Base-by-base conservation (phyloP, 2,888 invertebrate species). In the Drosophila greeni region DNA sequence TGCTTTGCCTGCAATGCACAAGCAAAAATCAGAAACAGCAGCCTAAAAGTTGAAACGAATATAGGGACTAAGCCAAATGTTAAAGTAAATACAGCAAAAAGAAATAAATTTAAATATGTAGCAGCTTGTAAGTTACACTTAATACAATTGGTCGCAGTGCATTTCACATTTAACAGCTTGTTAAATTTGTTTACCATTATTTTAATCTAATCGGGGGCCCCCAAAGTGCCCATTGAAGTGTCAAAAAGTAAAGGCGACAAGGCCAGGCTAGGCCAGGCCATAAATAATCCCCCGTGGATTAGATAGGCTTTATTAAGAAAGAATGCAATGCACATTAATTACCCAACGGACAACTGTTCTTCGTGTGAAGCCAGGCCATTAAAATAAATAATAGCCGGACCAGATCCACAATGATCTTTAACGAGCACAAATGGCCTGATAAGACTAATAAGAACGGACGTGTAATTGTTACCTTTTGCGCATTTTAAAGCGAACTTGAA, bases 151-250 rank as follows among this genome's bases (percentile, higher is more conserved):
- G n/a, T n/a, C 5, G 14, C 16, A 18, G 31, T 31, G 43, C 31
- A 33, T 24, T 6, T 16, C 31, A 9, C 31, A 42, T 11, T 34
- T 4, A 45, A 18, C 24, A 33, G 47, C 20, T 26, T 37, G 33
- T 5, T 39, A 8, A 34, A 29, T 56, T 37, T 51, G 49, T 45
- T 54, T 66, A 45, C 37, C 24, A 51, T 51, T 45, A 39, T 34
- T 47, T 45, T 56, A 66, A 66, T 66, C 66, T 66, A 47, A 66
- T 66, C 66, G 34, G 23, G 18, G 14, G 29, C 20, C 39, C 29
- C 29, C n/a, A 36, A 37, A 66, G 51, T 40, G 52, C 26, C 51
- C 64, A 62, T 40, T 36, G 43, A 33, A 31, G 43, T 60, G 36
- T 33, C 36, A 33, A 56, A 47, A 33, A 36, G 29, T 20, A 23